Evolutionary conservation across 2,113 vertebrate species (phyloP).

Genomic region (Poeciliopsis turrubarensis): DNA sequence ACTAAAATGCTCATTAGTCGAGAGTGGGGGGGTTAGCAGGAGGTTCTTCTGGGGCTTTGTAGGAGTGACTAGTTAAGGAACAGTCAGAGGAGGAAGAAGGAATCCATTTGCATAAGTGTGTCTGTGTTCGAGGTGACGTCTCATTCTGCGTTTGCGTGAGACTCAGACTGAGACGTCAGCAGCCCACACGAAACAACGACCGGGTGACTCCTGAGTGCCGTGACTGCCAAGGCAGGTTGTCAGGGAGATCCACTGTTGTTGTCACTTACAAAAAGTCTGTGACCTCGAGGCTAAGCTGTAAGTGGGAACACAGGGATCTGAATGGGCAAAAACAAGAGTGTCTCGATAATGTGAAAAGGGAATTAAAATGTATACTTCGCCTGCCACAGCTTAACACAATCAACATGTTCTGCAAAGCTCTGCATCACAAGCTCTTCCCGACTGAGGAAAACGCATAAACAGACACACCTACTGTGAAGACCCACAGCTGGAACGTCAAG

Average conservation of each 20-base stretch:
- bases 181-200: slow-evolving; percentile 62
- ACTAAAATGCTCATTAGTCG: slow-evolving; percentile 20
- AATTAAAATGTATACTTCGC: slow-evolving; percentile 14
- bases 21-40: slow-evolving; percentile 25
- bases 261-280: slow-evolving; percentile 60
- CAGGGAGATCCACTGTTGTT: slow-evolving; percentile 67
- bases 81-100: slow-evolving; percentile 22
- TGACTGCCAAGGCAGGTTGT: slow-evolving; percentile 68
- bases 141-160: not conserved
- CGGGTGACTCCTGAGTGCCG: slow-evolving; percentile 64
- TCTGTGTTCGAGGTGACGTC: slow-evolving; percentile 28
- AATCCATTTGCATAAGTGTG: slow-evolving; percentile 12
- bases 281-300: slow-evolving; percentile 51
- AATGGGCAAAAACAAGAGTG: slow-evolving; percentile 30
- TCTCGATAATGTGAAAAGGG: slow-evolving; percentile 2
- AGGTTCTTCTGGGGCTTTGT: slow-evolving; percentile 47
- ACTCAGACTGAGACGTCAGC: slow-evolving; percentile 37
- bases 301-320: slow-evolving; percentile 36
- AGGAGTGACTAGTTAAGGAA: slow-evolving; percentile 39
- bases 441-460: not conserved
- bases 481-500: not conserved
- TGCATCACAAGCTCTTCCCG: not conserved
- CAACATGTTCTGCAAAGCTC: slow-evolving; percentile 4
- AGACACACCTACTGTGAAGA: slow-evolving; percentile 12
- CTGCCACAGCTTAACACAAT: slow-evolving; percentile 25